phyloP scores from a whole-genome alignment of 2,797 vertebrate genomes.

The Accipiter fasciatus region DNA sequence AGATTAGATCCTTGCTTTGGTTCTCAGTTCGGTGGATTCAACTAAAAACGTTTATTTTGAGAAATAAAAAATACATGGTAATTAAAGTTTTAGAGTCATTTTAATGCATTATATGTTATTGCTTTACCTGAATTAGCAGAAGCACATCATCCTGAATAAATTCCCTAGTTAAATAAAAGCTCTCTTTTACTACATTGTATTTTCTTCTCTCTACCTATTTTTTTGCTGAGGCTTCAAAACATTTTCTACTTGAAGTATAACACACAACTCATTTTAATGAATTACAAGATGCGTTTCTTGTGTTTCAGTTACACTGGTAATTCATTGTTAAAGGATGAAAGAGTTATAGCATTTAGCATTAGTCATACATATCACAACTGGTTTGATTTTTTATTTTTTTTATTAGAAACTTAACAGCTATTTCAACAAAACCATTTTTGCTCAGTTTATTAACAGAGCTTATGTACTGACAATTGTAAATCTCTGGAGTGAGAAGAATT shows the following conservation, averaged over 20 bases:
- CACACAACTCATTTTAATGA: background rate
- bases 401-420: background rate
- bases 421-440: background rate
- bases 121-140: background rate
- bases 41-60: background rate
- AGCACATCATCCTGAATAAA: background rate
- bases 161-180: background rate
- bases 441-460: background rate
- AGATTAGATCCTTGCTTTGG: background rate
- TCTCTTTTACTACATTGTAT: background rate
- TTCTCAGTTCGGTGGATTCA: background rate
- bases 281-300: background rate
- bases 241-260: background rate
- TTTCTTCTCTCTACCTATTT: background rate
- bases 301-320: background rate
- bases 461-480: background rate
- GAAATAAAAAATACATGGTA: background rate
- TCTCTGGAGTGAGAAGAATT: background rate
- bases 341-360: background rate
- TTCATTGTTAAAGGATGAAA: background rate
- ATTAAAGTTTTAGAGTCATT: background rate
- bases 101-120: background rate
- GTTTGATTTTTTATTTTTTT: background rate
- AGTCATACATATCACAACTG: background rate
- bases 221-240: background rate